These are phyloP conservation scores for Leptinotarsa peninsularis DNA, from an alignment of 2,888 invertebrate species.

Conservation along the genomic window DNA sequence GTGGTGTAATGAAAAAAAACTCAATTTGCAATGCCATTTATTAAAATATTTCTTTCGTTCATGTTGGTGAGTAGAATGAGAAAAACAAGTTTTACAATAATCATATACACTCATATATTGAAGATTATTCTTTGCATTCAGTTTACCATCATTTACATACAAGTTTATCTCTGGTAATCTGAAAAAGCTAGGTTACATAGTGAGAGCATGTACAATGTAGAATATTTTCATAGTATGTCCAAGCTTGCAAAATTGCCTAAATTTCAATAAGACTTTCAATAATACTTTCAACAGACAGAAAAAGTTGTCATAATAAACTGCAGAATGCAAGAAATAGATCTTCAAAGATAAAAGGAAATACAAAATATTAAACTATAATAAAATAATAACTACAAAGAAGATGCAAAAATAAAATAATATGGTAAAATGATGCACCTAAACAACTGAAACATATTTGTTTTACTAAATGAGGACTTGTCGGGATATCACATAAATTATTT, in stretches of 20 bases:
- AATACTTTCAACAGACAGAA: too few species aligned
- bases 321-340: background rate
- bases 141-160: background rate
- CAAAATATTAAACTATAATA: background rate
- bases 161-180: background rate
- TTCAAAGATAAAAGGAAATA: background rate
- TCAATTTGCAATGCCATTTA: constrained; percentile 48
- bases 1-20: background rate
- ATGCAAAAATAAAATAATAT: too few species aligned
- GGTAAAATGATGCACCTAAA: too few species aligned
- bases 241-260: background rate
- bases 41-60: constrained; percentile 52
- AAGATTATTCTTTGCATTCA: constrained; percentile 27
- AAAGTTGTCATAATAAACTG: background rate
- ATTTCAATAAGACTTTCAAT: too few species aligned
- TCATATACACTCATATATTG: constrained; percentile 20
- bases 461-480: too few species aligned
- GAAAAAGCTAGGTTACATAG: background rate
- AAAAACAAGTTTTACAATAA: constrained; percentile 30
- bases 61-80: constrained; percentile 50
- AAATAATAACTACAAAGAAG: too few species aligned
- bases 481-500: too few species aligned
- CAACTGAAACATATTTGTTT: too few species aligned
- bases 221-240: background rate
- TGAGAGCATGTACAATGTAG: background rate